phyloP scores from a whole-genome alignment of 1,140 invertebrate genomes.

The Medauroidea extradentata region DNA sequence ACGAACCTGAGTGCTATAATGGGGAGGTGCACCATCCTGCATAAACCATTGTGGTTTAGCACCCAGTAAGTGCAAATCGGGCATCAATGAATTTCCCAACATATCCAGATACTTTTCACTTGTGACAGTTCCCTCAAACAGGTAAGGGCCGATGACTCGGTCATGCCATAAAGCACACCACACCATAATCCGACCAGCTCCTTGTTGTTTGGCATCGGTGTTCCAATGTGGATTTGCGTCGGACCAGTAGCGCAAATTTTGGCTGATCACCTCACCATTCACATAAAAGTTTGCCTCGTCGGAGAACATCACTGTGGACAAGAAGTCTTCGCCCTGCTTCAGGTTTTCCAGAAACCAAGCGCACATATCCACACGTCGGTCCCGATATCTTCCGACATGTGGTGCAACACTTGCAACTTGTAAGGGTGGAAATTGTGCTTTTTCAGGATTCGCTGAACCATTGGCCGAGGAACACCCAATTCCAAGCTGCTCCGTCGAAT shows the following conservation, averaged over 20 bases:
- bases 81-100: slow-evolving; percentile 22
- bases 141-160: slow-evolving; percentile 33
- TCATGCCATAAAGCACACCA: slow-evolving; percentile 34
- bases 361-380: too few species aligned
- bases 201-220: slow-evolving; percentile 28
- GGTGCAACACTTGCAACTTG: too few species aligned
- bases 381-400: too few species aligned
- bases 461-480: too few species aligned
- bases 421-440: too few species aligned
- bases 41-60: slow-evolving; percentile 14
- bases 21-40: slow-evolving; percentile 15
- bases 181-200: slow-evolving; percentile 34
- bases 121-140: slow-evolving; percentile 29
- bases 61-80: background rate
- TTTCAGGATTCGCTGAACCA: too few species aligned
- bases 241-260: slow-evolving; percentile 29
- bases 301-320: slow-evolving; percentile 18
- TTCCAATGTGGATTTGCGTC: slow-evolving; percentile 27
- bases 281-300: slow-evolving; percentile 29
- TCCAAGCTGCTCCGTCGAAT: too few species aligned
- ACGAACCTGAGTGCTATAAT: slow-evolving; percentile 22
- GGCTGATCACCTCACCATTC: slow-evolving; percentile 23
- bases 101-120: slow-evolving; percentile 24
- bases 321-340: background rate
- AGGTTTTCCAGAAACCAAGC: too few species aligned